Percentiles rank a stretch among this genome's conserved stretches.
These are phyloP conservation scores for Phymatocera aterrima DNA, from an alignment of 2,888 invertebrate species.

Conservation along the genomic window DNA sequence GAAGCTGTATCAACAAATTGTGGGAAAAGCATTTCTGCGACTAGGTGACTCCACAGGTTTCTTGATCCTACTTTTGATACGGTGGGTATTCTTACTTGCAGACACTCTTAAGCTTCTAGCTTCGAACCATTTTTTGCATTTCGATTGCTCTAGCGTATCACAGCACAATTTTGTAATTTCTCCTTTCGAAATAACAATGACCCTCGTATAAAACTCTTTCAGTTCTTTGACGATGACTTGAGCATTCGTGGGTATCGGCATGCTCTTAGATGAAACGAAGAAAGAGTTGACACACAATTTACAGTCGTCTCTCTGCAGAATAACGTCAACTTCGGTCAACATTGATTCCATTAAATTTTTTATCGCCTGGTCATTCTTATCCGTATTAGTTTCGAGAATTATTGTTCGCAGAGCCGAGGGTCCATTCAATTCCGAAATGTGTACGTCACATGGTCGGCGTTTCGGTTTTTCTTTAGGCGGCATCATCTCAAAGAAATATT, in stretches of 20 bases:
- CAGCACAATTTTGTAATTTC: constrained; percentile 49
- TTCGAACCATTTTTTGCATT: constrained; percentile 51
- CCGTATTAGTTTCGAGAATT: background rate
- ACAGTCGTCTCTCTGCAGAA: constrained; percentile 33
- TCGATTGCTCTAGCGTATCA: constrained; percentile 52
- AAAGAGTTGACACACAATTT: constrained; percentile 44
- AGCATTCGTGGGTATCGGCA: constrained; percentile 40
- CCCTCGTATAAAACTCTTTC: constrained; percentile 47
- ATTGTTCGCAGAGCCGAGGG: background rate
- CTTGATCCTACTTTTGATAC: constrained; percentile 49
- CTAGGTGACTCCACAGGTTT: constrained; percentile 35
- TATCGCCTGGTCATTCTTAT: background rate
- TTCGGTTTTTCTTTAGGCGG: background rate
- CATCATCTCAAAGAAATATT: constrained; percentile 42
- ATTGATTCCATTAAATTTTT: background rate
- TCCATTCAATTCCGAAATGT: background rate
- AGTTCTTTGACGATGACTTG: constrained; percentile 39
- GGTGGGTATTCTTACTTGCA: constrained; percentile 52
- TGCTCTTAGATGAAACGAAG: constrained; percentile 44
- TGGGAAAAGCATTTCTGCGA: constrained; percentile 5
- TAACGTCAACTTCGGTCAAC: background rate
- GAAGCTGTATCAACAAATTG: constrained; percentile 27
- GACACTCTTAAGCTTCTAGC: constrained; percentile 53
- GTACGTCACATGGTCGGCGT: background rate
- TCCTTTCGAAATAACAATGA: constrained; percentile 43